A percentile compares a stretch with the other conserved stretches of the same genome.
Conservation (phyloP, 2,113 vertebrate species). For the Labeo catla region DNA sequence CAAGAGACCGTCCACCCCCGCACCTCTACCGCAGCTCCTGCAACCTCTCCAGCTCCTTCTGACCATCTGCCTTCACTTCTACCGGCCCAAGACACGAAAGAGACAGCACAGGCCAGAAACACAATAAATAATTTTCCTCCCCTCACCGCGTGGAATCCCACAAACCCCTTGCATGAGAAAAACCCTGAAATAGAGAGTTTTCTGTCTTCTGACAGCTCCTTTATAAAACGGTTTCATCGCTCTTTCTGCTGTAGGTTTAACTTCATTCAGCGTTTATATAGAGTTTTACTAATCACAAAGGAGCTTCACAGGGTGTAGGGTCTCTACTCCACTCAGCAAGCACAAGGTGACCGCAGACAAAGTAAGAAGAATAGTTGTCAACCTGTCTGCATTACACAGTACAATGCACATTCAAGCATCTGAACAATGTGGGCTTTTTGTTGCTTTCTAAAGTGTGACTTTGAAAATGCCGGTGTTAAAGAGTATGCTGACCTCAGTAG, state of each 20-base stretch:
- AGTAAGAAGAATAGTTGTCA: not conserved
- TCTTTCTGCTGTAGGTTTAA: not conserved
- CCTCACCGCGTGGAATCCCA: not conserved
- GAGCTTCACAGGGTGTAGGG: not conserved
- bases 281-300: slow-evolving; percentile 2
- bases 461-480: not conserved
- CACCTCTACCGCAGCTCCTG: slow-evolving; percentile 68
- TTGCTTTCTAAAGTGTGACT: not conserved
- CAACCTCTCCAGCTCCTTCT: slow-evolving; percentile 68
- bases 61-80: slow-evolving; percentile 73
- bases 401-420: not conserved
- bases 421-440: not conserved
- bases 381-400: not conserved
- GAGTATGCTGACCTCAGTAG: not conserved
- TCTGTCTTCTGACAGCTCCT: slow-evolving; percentile 9
- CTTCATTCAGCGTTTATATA: not conserved
- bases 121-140: slow-evolving; percentile 53
- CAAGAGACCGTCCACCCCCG: slow-evolving; percentile 69
- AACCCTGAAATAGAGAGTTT: slow-evolving; percentile 26
- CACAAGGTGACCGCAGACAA: not conserved
- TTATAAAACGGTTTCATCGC: not conserved
- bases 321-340: not conserved
- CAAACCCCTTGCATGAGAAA: not conserved
- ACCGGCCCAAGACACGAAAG: slow-evolving; percentile 69
- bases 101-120: slow-evolving; percentile 57